A percentile compares a stretch with the other conserved stretches of the same genome.
Conservation (phyloP, 2,797 vertebrate genomes). For the Gymnodraco acuticeps region DNA sequence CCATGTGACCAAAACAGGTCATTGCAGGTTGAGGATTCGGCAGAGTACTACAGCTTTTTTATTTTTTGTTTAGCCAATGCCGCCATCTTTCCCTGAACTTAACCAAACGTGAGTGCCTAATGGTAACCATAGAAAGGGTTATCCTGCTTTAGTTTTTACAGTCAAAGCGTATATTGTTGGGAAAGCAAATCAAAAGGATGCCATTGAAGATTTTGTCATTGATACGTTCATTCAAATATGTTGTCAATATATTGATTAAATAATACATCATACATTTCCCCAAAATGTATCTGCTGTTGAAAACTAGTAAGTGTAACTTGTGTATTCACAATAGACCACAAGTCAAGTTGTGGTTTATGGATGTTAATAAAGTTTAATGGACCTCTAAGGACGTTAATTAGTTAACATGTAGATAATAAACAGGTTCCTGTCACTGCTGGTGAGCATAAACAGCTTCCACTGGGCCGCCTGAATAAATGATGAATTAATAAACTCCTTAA, state of each 20-base stretch:
- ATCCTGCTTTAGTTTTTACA: neutral
- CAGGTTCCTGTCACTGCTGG: slow-evolving; percentile 31
- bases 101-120: slow-evolving; percentile 1
- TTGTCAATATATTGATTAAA: neutral
- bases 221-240: neutral
- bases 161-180: neutral
- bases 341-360: slow-evolving; percentile 48
- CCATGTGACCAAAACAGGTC: neutral
- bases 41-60: slow-evolving; percentile 7
- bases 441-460: slow-evolving; percentile 33
- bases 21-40: neutral
- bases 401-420: slow-evolving; percentile 52
- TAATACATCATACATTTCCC: neutral
- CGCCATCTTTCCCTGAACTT: neutral
- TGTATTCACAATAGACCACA: slow-evolving; percentile 23
- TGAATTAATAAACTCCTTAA: slow-evolving; percentile 64
- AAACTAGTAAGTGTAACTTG: slow-evolving; percentile 19
- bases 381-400: slow-evolving; percentile 38
- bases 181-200: slow-evolving; percentile 3
- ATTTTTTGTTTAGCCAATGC: slow-evolving; percentile 7
- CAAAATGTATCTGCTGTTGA: slow-evolving; percentile 1
- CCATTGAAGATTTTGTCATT: neutral
- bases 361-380: slow-evolving; percentile 55
- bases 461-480: slow-evolving; percentile 34
- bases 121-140: neutral